Base-by-base conservation (phyloP, 2,888 invertebrate species). In the Choreutis nemorana region DNA sequence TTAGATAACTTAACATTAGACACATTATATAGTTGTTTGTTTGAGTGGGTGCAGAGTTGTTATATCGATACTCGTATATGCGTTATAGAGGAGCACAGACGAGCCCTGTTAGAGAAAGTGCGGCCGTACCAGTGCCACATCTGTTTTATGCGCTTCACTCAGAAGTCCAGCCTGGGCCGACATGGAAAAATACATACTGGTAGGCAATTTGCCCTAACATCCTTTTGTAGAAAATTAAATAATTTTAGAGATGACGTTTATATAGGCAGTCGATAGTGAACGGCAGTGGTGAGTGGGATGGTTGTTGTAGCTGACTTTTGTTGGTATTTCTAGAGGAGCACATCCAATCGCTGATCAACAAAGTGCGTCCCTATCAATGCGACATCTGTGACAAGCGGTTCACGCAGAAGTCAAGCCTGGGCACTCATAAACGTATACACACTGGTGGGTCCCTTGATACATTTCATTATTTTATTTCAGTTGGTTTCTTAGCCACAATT, bases 391-490 rank as follows among this genome's bases (percentile, higher is more conserved):
- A 86, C 65, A 90, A 90, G 79, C 82, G 88, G 62, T 90, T 90
- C 77, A 89, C 89, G 45, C 90, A 90, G 79, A 90, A 90, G 77
- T 89, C 89, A 62, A 89, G 89, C 73, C 81, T 90, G 50, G 90
- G 89, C 73, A 89, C 89, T 54, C 90, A 90, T 80, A 88, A 88
- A 66, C 83, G 89, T 59, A 87, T 87, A 52, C 90, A 90, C 67
- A 88, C 89, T 48, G 81, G 81, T 81, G 86, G 80, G 80, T 80
- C 75, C 72, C 72, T 67, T 68, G 65, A 68, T 57, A n/a, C n/a
- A 70, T 70, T 67, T 56, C 59, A 54, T 56, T 68, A 44, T 65
- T 62, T 57, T 65, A n/a, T 62, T 66, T 55, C 55, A 50, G 55
- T 56, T 55, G 75, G 77, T 73, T 43, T 75, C 77, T 45, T 50